Base-by-base conservation (phyloP, 2,888 invertebrate genomes). In the Apamea epomidion region DNA sequence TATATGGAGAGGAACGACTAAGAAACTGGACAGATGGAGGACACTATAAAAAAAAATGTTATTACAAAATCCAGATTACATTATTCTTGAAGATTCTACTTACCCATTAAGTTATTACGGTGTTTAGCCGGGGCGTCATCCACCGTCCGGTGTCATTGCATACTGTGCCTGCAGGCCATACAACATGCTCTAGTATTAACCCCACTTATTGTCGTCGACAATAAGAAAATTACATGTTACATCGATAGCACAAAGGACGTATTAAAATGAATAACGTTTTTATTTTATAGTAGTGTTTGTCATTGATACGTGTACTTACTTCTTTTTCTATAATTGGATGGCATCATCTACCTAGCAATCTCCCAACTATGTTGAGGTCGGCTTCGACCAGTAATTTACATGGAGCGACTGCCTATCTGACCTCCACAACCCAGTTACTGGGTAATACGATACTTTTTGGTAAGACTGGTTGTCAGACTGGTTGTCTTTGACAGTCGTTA, bases 171-270 rank as follows among this genome's bases (percentile, higher is more conserved):
- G n/a, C 29, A 67, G 74, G 84, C 58, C n/a, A 7, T 51, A 51
- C 37, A 2, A 29, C 60, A 58, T 45, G 42, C 45, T 51, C 73
- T 85, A 64, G 62, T 58, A 84, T 85, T 75, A 84, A 29, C n/a
- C 14, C 29, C 78, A 73, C 67, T 85, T 76, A 72, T 16, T 45
- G 60, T 67, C 72, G 42, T 51, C 65, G 82, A 75, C 75, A 85
- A 84, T 76, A n/a, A 62, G 25, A 67, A 82, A 78, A 85, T 85
- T 73, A 82, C 25, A 81, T 42, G 76, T 81, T 84, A 60, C 60
- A 48, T 45, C 60, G 16, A 32, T n/a, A 14, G 2, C 25, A 58
- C 18, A 73, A 80, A 48, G n/a, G 32, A 65, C 80, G 45, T 45
- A 64, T 10, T 58, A 64, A n/a, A 71, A 45, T 37, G 1, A n/a